Evolutionary conservation across 2,113 vertebrate species (phyloP).

Genomic region (Aegotheles bennettii): DNA sequence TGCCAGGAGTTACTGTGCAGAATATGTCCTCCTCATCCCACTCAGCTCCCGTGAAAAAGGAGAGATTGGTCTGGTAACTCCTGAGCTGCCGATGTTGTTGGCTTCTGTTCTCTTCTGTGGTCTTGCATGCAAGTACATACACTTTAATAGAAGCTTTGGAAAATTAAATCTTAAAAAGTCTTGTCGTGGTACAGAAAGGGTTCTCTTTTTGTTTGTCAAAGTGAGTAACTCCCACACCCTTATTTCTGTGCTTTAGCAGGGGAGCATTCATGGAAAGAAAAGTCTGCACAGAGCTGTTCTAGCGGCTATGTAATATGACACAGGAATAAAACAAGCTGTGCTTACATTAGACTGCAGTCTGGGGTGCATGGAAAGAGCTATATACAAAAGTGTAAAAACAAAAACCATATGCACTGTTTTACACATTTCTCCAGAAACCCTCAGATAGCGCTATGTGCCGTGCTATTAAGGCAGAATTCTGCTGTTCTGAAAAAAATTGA

Average conservation of each 20-base stretch:
- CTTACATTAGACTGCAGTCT: constrained; percentile 62
- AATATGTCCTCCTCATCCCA: background rate
- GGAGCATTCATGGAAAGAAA: constrained; percentile 50
- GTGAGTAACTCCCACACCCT: background rate
- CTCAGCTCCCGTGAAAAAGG: fast-evolving
- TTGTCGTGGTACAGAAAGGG: background rate
- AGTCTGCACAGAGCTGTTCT: constrained; percentile 1
- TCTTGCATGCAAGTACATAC: background rate
- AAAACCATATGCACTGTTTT: constrained; percentile 66
- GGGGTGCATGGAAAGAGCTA: constrained; percentile 52
- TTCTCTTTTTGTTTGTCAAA: constrained; percentile 39
- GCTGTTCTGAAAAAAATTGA: constrained; percentile 5
- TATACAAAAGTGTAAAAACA: constrained; percentile 59
- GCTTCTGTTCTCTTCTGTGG: background rate
- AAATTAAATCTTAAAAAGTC: background rate
- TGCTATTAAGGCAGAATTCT: constrained; percentile 53
- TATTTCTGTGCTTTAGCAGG: constrained; percentile 23
- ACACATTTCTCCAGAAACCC: constrained; percentile 41
- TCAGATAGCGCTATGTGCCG: constrained; percentile 32
- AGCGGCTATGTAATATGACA: constrained; percentile 49
- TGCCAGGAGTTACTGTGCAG: background rate
- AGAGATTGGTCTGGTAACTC: background rate
- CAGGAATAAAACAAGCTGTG: constrained; percentile 66
- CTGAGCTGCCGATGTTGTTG: background rate
- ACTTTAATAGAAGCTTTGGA: background rate